phyloP scores from a whole-genome alignment of 2,888 invertebrate species.

The Allygus modestus region DNA sequence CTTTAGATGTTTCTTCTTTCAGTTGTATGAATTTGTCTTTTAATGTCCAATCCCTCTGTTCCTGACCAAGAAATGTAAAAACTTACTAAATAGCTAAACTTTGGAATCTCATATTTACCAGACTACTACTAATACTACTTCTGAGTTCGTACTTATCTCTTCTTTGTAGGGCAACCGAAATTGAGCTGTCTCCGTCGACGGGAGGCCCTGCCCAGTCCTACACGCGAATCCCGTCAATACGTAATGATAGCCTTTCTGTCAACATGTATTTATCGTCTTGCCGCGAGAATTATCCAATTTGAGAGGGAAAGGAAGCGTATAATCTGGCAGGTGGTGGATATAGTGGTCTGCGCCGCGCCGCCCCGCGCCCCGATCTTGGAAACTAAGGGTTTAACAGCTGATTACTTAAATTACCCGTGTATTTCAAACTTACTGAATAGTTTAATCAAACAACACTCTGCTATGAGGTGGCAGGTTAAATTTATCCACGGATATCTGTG shows the following conservation, averaged over 20 bases:
- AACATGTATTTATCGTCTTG: slow-evolving; percentile 44
- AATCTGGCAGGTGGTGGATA: slow-evolving; percentile 43
- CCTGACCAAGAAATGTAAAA: too few species aligned
- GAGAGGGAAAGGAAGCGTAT: slow-evolving; percentile 48
- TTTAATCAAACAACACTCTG: too few species aligned
- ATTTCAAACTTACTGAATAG: too few species aligned
- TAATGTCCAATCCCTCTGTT: too few species aligned
- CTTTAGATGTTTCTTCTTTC: too few species aligned
- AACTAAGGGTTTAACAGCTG: neutral
- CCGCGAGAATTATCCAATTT: slow-evolving; percentile 62
- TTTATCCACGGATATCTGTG: too few species aligned
- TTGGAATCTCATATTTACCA: too few species aligned
- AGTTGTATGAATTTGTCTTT: too few species aligned
- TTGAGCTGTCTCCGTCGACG: slow-evolving; percentile 22
- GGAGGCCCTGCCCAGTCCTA: neutral
- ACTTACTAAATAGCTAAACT: too few species aligned
- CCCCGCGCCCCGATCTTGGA: neutral
- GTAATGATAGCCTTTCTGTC: slow-evolving; percentile 58
- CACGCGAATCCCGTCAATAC: slow-evolving; percentile 38
- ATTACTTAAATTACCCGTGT: neutral
- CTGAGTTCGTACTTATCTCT: too few species aligned
- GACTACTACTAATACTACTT: too few species aligned
- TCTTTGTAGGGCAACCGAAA: neutral
- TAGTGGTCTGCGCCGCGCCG: neutral
- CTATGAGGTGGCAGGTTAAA: too few species aligned